Conservation (phyloP, 2,888 invertebrate species). For the Cheilosia vernalis region DNA sequence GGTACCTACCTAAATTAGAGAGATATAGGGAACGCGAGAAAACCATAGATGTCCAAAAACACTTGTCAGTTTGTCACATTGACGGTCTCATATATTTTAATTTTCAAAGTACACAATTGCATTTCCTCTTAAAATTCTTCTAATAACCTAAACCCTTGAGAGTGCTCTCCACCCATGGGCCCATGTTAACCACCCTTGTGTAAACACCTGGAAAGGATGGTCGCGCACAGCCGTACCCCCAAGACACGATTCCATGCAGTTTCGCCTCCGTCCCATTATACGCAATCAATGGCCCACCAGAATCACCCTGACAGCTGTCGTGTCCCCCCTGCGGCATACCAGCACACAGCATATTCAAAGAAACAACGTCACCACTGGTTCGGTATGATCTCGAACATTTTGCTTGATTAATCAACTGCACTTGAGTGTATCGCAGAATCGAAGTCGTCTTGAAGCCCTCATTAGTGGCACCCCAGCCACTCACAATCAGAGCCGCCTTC, state of each 20-base stretch:
- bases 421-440: slow-evolving; percentile 18
- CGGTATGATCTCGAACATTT: slow-evolving; percentile 13
- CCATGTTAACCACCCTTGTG: slow-evolving; percentile 58
- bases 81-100: too few relatives aligned
- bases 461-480: slow-evolving; percentile 46
- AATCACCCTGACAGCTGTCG: slow-evolving; percentile 78
- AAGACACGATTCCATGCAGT: slow-evolving; percentile 80
- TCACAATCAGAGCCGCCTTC: slow-evolving; percentile 22
- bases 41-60: too few relatives aligned
- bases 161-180: background rate
- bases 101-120: too few relatives aligned
- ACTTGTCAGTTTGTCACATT: too few relatives aligned
- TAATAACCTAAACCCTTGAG: background rate
- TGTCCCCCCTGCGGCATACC: slow-evolving; percentile 78
- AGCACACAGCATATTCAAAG: slow-evolving; percentile 79
- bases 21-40: too few relatives aligned
- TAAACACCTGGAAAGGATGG: slow-evolving; percentile 79
- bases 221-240: slow-evolving; percentile 79
- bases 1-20: too few relatives aligned
- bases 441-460: slow-evolving; percentile 9
- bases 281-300: slow-evolving; percentile 79
- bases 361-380: slow-evolving; percentile 66
- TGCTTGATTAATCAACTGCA: slow-evolving; percentile 26
- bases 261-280: slow-evolving; percentile 47
- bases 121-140: background rate